Evolutionary conservation across 2,113 vertebrate genomes (phyloP), one percentile per base, ranked within the genome.

Genomic region (Neotoma lepida): DNA sequence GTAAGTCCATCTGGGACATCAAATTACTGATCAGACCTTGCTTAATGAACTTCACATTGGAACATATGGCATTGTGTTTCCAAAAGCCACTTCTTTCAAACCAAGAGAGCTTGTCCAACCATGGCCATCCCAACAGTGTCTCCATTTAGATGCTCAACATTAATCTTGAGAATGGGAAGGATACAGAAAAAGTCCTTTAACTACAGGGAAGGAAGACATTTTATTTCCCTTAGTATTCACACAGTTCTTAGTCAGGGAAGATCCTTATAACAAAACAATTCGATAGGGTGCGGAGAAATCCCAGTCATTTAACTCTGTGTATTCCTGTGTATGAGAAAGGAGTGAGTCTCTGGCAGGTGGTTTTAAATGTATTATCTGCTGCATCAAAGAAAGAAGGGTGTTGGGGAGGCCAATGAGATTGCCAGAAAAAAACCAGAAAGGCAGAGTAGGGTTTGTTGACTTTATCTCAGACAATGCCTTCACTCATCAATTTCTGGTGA

Each of bases 31-130:
- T 78, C 91, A 89, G 84, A 95, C 0, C 9, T 71, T 85, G 68
- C 56, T 95, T 86, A 90, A 95, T 90, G 88, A 89, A 90, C 41
- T 93, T 86, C 51, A 68, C 56, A 96, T 94, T 56, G 39, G 33
- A 95, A 94, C 68, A 93, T 87, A 89, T 22, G 78, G 74, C 56
- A 84, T 0, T 76, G 61, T 73, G 22, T 94, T 90, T 93, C 63
- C n/a, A 86, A 94, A 94, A 93, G 84, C 46, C 86, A 71, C 46
- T 68, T 94, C 46, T 41, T 94, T 92, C 74, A 93, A 71, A 61
- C 74, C 35, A 49, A 89, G 64, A 85, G 54, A 78, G 28, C 70
- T 88, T 81, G 28, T 94, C 88, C 71, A 82, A 94, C 12, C 81
- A 58, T 7, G 87, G 89, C 18, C 68, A 91, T 86, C 85, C 66